Evolutionary conservation across 2,888 invertebrate genomes (phyloP), one percentile per base, ranked within the genome.

Genomic region (Chloromyia formosa): DNA sequence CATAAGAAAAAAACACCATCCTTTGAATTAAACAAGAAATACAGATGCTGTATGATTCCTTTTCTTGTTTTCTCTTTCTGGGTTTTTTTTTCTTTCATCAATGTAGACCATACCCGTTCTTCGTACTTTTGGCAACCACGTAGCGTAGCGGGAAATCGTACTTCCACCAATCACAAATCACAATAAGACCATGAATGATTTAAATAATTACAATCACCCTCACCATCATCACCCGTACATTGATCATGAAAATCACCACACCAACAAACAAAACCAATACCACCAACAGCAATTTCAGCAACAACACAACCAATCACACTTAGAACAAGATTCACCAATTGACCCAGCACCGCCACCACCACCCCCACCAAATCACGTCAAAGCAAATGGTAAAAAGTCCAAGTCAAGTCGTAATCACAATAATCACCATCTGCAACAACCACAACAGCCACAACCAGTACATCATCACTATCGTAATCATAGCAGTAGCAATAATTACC

Each of bases 61-160:
- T 35, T 75, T 72, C 76, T 74, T 23, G 56, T 62, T 78, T 79
- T 71, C 61, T 78, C 78, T 79, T 78, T 80, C 79, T 78, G 77
- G 3, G 27, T 35, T 35, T 74, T 73, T n/a, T 77, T 78, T 76
- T 78, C 71, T 79, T 78, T 77, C 77, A 77, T 76, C 76, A 78
- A 78, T 79, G 78, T 80, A 85, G 85, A 84, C 84, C 81, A 83
- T 85, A 81, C 85, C 85, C 80, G 85, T 85, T 79, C 84, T 85
- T 80, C 85, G 85, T 81, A 85, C 85, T 81, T 85, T 85, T 82
- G 85, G 85, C 80, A 85, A 84, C 80, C 85, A 85, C 80, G 84
- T 82, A 82, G 85, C 85, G 85, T 85, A 85, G 85, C 85, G 84
- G 83, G 85, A 85, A 80, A 82, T 84, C 80, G 81, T 80, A 80